Percentiles rank a stretch among this genome's conserved stretches.
phyloP scores from a whole-genome alignment of 2,888 invertebrate genomes.

The Spicauda simplicius region DNA sequence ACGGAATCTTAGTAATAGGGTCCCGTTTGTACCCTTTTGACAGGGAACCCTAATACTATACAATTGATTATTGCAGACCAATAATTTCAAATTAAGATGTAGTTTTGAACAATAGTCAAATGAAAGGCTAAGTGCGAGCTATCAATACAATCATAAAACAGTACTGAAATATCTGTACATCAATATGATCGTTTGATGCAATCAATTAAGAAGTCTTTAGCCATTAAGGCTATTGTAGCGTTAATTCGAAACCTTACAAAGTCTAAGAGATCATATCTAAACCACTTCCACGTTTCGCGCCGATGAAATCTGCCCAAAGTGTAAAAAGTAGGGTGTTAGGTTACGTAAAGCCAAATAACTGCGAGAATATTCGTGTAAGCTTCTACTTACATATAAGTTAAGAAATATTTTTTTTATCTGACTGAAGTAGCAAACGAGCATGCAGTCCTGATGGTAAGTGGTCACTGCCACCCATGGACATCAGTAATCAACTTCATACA shows the following conservation, averaged over 20 bases:
- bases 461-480: too few species aligned
- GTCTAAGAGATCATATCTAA: slow-evolving; percentile 53
- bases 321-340: slow-evolving; percentile 50
- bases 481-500: too few species aligned
- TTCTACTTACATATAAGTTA: background rate
- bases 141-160: slow-evolving; percentile 67
- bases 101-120: slow-evolving; percentile 49
- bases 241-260: slow-evolving; percentile 56
- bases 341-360: slow-evolving; percentile 69
- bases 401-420: too few species aligned
- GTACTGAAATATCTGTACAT: slow-evolving; percentile 56
- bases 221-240: slow-evolving; percentile 34
- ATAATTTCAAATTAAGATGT: slow-evolving; percentile 34
- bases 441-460: too few species aligned
- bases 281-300: slow-evolving; percentile 61
- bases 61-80: slow-evolving; percentile 12
- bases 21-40: too few species aligned
- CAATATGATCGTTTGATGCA: slow-evolving; percentile 41
- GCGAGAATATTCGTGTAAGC: slow-evolving; percentile 42
- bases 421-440: too few species aligned
- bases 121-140: slow-evolving; percentile 65
- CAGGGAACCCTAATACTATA: too few species aligned
- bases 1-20: too few species aligned
- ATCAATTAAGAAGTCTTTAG: slow-evolving; percentile 39
- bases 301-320: slow-evolving; percentile 58